Conservation (phyloP, 1,140 invertebrate genomes). For the Eulimnadia texana region DNA sequence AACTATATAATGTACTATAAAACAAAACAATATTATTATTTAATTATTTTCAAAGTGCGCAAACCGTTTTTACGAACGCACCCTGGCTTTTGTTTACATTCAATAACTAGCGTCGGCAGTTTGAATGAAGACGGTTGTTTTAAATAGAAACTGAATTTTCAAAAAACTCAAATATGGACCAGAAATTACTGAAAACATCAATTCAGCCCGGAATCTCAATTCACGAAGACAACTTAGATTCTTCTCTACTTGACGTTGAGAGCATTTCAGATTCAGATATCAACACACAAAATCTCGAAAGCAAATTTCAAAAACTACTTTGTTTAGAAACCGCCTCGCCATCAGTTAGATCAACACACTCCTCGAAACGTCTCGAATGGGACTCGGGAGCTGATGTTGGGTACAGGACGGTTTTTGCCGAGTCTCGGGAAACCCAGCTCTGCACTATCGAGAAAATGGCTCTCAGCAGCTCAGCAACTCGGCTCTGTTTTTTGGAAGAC, state of each 20-base stretch:
- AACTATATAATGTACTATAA: too few species aligned
- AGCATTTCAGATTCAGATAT: background rate
- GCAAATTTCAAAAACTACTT: background rate
- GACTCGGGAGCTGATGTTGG: slow-evolving; percentile 60
- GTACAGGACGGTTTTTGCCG: slow-evolving; percentile 33
- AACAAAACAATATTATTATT: too few species aligned
- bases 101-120: too few species aligned
- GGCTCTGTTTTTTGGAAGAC: background rate
- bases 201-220: too few species aligned
- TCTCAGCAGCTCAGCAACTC: slow-evolving; percentile 15
- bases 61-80: too few species aligned
- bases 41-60: too few species aligned
- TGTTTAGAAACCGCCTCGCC: background rate
- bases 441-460: slow-evolving; percentile 44
- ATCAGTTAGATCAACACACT: slow-evolving; percentile 21
- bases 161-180: too few species aligned
- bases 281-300: background rate
- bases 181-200: too few species aligned
- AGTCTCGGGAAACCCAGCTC: slow-evolving; percentile 22
- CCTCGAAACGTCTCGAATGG: slow-evolving; percentile 52
- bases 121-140: too few species aligned
- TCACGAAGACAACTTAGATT: background rate
- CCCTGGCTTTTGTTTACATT: too few species aligned
- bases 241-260: background rate
- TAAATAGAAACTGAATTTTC: too few species aligned